These are phyloP conservation scores for Hormaphis cornu DNA, from an alignment of 1,140 invertebrate genomes.

Conservation along the genomic window DNA sequence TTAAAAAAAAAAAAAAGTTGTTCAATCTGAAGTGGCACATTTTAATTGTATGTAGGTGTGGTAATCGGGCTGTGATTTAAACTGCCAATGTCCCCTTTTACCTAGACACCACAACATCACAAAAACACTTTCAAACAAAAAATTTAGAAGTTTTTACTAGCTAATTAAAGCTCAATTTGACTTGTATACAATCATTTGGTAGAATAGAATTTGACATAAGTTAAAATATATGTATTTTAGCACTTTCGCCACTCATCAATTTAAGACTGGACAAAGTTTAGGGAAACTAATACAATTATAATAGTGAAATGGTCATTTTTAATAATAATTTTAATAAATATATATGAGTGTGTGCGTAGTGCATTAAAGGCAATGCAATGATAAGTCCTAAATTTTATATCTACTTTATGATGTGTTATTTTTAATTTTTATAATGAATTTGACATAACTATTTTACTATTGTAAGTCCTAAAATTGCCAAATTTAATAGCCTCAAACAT, in stretches of 20 bases:
- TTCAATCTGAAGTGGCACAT: conserved; percentile 28
- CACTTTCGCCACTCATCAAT: not conserved
- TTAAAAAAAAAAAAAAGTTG: conserved; percentile 9
- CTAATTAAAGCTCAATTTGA: conserved; percentile 32
- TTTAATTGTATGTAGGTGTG: conserved; percentile 27
- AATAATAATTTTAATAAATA: conserved; percentile 6
- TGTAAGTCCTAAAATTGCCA: conserved; percentile 30
- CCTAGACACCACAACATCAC: conserved; percentile 19
- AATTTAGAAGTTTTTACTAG: conserved; percentile 27
- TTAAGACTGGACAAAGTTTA: conserved; percentile 16
- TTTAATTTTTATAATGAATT: conserved; percentile 26
- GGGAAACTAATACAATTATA: not conserved
- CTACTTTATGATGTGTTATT: conserved; percentile 20
- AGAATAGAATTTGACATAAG: conserved; percentile 14
- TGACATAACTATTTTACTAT: conserved; percentile 21
- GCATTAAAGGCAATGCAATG: not conserved
- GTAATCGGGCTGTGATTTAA: conserved; percentile 31
- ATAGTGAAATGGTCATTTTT: not conserved
- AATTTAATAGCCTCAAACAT: conserved; percentile 19
- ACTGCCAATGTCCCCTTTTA: conserved; percentile 21
- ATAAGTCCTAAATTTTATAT: conserved; percentile 26
- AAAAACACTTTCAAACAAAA: not conserved
- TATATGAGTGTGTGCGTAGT: not conserved
- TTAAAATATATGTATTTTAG: not conserved
- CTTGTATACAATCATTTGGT: conserved; percentile 27